phyloP scores from a whole-genome alignment of 2,888 invertebrate genomes.

The Opisthograptis luteolata region DNA sequence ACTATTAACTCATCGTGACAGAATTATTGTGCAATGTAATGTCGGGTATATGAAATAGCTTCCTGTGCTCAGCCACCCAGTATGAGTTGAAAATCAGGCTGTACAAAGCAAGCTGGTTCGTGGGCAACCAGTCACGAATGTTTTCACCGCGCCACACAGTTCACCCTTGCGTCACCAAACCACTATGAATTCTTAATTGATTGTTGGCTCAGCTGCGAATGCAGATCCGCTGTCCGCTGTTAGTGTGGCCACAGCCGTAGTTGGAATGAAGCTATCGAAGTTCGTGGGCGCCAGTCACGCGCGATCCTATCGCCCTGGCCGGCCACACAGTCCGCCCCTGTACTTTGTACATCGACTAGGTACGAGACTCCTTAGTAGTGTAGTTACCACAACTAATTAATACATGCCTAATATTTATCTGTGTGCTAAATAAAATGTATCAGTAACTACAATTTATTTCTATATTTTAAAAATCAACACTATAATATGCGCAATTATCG shows the following conservation, averaged over 20 bases:
- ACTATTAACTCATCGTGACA: no score
- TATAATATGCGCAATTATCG: no score
- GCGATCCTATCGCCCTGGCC: conserved; percentile 62
- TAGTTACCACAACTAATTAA: neutral
- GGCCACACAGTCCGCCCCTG: conserved; percentile 46
- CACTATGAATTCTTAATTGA: conserved; percentile 8
- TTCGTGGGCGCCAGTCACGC: conserved; percentile 71
- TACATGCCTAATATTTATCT: neutral
- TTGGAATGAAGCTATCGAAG: conserved; percentile 67
- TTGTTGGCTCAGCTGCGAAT: neutral
- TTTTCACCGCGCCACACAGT: neutral
- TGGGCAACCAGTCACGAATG: neutral
- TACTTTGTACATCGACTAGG: conserved; percentile 26
- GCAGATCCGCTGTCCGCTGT: conserved; percentile 14
- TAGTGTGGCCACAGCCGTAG: conserved; percentile 19
- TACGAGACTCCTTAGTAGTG: neutral
- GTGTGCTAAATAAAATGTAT: neutral
- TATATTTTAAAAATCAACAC: no score
- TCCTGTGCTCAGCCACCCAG: neutral
- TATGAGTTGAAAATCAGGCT: neutral
- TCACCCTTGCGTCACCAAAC: neutral
- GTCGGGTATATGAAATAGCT: neutral
- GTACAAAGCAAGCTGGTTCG: neutral
- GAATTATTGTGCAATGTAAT: no score
- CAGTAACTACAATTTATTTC: no score